Percentiles rank a stretch among this genome's conserved stretches.
Evolutionary conservation across 2,888 invertebrate genomes (phyloP).

Genomic region (Drosophila tripunctata): DNA sequence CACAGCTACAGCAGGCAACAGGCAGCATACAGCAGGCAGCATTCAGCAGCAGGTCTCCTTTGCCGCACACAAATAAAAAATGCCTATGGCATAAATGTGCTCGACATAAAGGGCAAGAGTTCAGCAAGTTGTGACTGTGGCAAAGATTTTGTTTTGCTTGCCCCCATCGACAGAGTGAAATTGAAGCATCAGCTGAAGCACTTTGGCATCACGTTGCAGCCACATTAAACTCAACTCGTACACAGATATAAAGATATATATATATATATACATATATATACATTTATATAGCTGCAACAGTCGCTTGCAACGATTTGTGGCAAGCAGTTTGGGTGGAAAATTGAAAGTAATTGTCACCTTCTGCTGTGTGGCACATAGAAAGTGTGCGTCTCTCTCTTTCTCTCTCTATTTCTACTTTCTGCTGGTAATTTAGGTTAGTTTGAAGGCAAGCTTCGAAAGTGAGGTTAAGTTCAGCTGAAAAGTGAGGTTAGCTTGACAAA

Average conservation of each 20-base stretch:
- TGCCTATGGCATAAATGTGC: constrained; percentile 70
- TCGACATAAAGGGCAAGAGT: constrained; percentile 78
- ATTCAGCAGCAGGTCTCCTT: constrained; percentile 58
- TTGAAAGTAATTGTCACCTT: constrained; percentile 77
- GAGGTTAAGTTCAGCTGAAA: constrained; percentile 1
- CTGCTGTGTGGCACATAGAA: constrained; percentile 46
- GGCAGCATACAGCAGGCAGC: constrained; percentile 44
- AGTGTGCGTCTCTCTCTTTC: constrained; percentile 36
- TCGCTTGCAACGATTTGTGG: constrained; percentile 9
- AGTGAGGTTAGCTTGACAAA: constrained; percentile 6
- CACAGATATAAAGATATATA: not conserved
- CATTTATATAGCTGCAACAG: constrained; percentile 9
- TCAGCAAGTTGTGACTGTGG: constrained; percentile 73
- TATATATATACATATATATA: not conserved
- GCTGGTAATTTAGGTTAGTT: constrained; percentile 15
- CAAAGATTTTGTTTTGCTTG: constrained; percentile 47
- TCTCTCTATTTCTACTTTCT: constrained; percentile 6
- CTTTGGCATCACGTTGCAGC: constrained; percentile 52
- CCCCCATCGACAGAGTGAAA: constrained; percentile 40
- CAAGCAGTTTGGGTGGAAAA: constrained; percentile 54
- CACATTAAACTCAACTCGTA: constrained; percentile 15
- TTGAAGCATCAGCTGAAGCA: constrained; percentile 53
- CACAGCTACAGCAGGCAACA: constrained; percentile 55
- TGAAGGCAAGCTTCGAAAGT: constrained; percentile 20
- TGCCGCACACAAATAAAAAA: constrained; percentile 16